Evolutionary conservation across 2,888 invertebrate genomes (phyloP).

Genomic region (Eilema depressum): DNA sequence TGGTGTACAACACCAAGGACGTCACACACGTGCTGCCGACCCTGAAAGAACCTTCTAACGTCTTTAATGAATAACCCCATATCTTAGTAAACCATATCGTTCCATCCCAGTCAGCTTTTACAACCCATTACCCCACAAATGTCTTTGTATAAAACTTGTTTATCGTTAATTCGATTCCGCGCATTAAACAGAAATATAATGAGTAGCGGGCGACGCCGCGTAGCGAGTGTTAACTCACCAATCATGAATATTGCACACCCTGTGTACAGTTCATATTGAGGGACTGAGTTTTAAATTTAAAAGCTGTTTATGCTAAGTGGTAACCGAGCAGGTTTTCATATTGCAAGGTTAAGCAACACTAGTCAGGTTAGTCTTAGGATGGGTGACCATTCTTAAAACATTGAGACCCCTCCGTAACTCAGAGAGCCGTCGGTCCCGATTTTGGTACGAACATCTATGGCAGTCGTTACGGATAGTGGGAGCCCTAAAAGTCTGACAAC

Average conservation of each 20-base stretch:
- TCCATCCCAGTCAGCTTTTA: neutral
- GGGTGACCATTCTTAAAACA: too few species aligned
- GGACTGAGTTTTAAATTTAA: constrained; percentile 9
- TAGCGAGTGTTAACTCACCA: constrained; percentile 76
- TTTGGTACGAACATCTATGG: too few species aligned
- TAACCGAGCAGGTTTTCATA: too few species aligned
- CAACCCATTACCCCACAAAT: constrained; percentile 10
- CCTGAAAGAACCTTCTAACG: neutral
- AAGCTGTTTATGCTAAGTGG: neutral
- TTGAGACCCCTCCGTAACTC: too few species aligned
- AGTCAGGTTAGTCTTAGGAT: too few species aligned
- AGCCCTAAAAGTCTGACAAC: too few species aligned
- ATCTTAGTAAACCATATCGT: neutral
- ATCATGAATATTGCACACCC: constrained; percentile 75
- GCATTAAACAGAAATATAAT: constrained; percentile 54
- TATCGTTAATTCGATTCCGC: constrained; percentile 38
- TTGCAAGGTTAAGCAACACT: too few species aligned
- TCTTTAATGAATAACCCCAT: too few species aligned
- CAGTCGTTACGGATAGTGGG: too few species aligned
- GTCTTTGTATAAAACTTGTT: constrained; percentile 15
- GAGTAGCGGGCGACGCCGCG: constrained; percentile 53
- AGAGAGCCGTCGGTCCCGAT: too few species aligned
- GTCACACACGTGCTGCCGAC: too few species aligned
- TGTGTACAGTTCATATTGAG: constrained; percentile 46
- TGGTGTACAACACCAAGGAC: too few species aligned